Conservation (phyloP, 2,888 invertebrate species). For the Pristionchus maxplancki region DNA sequence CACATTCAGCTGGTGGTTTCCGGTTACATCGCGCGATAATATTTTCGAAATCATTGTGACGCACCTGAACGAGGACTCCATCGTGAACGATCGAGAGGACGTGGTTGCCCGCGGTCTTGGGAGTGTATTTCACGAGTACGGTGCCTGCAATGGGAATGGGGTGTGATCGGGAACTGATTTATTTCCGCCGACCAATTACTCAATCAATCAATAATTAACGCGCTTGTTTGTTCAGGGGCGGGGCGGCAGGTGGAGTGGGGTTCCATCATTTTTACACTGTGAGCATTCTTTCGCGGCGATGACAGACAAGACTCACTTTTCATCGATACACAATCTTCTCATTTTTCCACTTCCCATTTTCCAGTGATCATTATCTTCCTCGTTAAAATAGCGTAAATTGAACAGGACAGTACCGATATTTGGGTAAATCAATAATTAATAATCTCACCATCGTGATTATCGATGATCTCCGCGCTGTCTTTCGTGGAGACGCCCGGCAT, state of each 20-base stretch:
- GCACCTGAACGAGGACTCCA: constrained; percentile 63
- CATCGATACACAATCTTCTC: background rate
- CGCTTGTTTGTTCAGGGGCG: background rate
- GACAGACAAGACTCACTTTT: background rate
- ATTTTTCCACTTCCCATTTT: background rate
- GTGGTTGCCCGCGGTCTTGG: constrained; percentile 64
- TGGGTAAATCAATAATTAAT: background rate
- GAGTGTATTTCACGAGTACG: constrained; percentile 66
- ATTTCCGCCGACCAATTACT: background rate
- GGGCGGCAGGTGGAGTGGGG: background rate
- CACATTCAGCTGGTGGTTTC: background rate
- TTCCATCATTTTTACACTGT: constrained; percentile 31
- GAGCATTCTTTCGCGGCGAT: background rate
- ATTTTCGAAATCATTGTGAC: background rate
- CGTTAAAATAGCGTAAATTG: background rate
- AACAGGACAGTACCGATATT: background rate
- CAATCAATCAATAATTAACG: constrained; percentile 1
- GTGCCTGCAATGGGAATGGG: constrained; percentile 57
- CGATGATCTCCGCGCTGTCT: constrained; percentile 65
- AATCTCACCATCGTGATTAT: constrained; percentile 63
- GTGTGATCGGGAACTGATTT: background rate
- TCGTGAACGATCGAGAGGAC: constrained; percentile 65
- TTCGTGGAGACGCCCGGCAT: constrained; percentile 61
- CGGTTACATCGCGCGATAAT: constrained; percentile 2
- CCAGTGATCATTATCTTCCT: background rate